A percentile compares a stretch with the other conserved stretches of the same genome.
These are phyloP conservation scores for Zaprionus nigranus DNA, from an alignment of 1,140 invertebrate species.

Conservation along the genomic window DNA sequence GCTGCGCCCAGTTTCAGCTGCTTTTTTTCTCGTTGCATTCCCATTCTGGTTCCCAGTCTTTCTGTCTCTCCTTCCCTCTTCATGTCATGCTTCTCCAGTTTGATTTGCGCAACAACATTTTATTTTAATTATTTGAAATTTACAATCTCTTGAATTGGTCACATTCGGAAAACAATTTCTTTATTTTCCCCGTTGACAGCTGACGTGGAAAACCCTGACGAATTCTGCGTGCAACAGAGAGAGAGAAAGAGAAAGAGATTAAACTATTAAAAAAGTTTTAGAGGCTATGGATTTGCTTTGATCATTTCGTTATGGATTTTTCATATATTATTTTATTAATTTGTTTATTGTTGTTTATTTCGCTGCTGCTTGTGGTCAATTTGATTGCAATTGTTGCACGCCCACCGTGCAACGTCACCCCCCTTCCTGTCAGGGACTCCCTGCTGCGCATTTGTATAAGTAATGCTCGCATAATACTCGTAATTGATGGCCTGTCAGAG, in stretches of 20 bases:
- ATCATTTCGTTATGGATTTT: slow-evolving; percentile 36
- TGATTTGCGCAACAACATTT: slow-evolving; percentile 34
- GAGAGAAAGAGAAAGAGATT: not conserved
- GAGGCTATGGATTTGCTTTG: slow-evolving; percentile 14
- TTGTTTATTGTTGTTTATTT: slow-evolving; percentile 21
- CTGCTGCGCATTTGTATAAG: slow-evolving; percentile 32
- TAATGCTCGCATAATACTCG: slow-evolving; percentile 47
- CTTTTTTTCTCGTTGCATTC: slow-evolving; percentile 7
- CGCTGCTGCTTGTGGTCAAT: slow-evolving; percentile 43
- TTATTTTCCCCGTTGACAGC: slow-evolving; percentile 28
- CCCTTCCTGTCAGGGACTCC: not conserved
- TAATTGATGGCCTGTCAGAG: slow-evolving; percentile 68
- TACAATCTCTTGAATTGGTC: slow-evolving; percentile 15
- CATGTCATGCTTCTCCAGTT: slow-evolving; percentile 35
- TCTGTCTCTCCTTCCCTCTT: not conserved
- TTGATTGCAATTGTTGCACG: slow-evolving; percentile 52
- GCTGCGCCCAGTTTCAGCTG: slow-evolving; percentile 34
- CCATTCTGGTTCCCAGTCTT: not conserved
- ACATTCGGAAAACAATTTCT: slow-evolving; percentile 18
- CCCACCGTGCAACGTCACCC: not conserved
- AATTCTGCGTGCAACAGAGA: slow-evolving; percentile 11
- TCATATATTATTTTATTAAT: slow-evolving; percentile 8
- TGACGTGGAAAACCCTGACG: slow-evolving; percentile 32
- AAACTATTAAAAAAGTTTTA: slow-evolving; percentile 32
- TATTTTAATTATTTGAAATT: slow-evolving; percentile 23